Evolutionary conservation across 2,797 vertebrate genomes (phyloP).

Genomic region (Buceros bicornis): DNA sequence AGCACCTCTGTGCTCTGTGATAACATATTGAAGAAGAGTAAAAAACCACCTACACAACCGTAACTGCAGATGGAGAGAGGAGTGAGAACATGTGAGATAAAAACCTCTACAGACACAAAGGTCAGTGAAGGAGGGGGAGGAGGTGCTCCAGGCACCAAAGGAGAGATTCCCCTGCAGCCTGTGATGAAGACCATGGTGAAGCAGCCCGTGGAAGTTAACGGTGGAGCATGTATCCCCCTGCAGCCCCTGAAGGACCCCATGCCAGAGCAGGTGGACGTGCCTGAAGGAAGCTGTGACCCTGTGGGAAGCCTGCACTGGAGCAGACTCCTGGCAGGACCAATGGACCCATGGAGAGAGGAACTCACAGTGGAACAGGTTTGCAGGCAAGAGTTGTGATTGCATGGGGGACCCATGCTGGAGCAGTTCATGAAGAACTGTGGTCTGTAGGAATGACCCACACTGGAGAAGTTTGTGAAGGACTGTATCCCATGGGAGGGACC

Average conservation of each 20-base stretch:
- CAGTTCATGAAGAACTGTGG: neutral
- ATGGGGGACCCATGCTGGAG: neutral
- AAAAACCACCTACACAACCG: too few species aligned
- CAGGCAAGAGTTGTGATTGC: neutral
- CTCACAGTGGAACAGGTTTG: neutral
- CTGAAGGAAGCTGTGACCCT: neutral
- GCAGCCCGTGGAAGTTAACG: too few species aligned
- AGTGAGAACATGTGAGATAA: neutral
- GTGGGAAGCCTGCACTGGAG: neutral
- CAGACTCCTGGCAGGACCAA: neutral
- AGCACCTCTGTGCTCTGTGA: neutral
- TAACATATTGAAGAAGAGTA: neutral
- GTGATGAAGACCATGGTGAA: neutral
- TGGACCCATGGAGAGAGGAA: neutral
- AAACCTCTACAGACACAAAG: neutral
- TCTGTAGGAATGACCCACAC: rapidly evolving
- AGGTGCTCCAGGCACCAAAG: too few species aligned
- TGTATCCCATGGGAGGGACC: neutral
- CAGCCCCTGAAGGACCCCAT: neutral
- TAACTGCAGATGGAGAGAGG: too few species aligned
- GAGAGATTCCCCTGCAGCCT: neutral
- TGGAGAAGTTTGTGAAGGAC: neutral
- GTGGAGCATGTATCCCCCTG: neutral
- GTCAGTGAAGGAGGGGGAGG: neutral
- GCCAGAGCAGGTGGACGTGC: neutral